Conservation (phyloP, 2,797 vertebrate species). For the Clarias pachynema region DNA sequence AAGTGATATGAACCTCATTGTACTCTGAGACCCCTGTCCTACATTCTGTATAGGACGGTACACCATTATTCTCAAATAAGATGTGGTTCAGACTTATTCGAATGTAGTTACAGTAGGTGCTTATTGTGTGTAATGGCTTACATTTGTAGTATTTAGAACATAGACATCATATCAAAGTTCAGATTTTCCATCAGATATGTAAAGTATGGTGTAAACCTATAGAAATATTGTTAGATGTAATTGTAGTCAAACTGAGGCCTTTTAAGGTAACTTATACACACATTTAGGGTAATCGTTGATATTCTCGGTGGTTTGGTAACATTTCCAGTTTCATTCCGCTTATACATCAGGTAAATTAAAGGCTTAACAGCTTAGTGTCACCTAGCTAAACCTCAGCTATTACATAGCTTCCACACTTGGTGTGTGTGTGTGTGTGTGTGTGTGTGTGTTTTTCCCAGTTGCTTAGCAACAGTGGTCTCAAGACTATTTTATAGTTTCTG, state of each 20-base stretch:
- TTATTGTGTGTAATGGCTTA: not conserved
- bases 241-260: not conserved
- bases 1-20: not conserved
- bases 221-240: not conserved
- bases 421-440: not conserved
- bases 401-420: constrained; percentile 10
- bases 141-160: not conserved
- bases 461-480: constrained; percentile 18
- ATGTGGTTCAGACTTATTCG: not conserved
- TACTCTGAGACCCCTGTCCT: not conserved
- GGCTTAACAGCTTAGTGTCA: not conserved
- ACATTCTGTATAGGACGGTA: not conserved
- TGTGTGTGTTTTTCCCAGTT: not conserved
- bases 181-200: not conserved
- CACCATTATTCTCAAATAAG: not conserved
- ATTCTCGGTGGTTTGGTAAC: not conserved
- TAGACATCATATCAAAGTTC: not conserved
- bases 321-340: not conserved
- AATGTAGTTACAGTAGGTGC: not conserved
- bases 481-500: not conserved
- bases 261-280: not conserved
- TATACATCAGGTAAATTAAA: constrained; percentile 1
- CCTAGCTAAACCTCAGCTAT: constrained; percentile 12
- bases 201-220: not conserved
- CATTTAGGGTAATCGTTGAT: not conserved